Base-by-base conservation (phyloP, 2,888 invertebrate species). In the Leucania comma region DNA sequence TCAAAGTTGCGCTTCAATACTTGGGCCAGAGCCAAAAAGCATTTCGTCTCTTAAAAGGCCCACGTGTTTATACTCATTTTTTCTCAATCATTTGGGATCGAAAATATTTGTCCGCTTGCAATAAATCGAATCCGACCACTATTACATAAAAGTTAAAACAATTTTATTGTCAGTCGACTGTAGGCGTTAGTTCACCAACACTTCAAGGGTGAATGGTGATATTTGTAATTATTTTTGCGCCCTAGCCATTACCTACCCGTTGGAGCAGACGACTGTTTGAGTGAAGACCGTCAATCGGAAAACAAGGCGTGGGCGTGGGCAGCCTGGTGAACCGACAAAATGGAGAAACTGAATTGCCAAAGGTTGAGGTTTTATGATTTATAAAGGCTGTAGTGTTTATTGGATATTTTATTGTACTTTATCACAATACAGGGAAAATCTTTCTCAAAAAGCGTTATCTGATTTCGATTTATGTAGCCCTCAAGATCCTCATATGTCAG, bases 21-120 rank as follows among this genome's bases (percentile, higher is more conserved):
- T 66, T 62, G 73, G 61, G 20, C 1, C 1, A 4, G 14, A 32
- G 59, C 63, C 75, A 75, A 78, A 29, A 78, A 78, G 51, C 38
- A 38, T 6, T 76, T 57, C 26, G 42, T 59, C 26, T 56, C 48
- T 54, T 50, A 57, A 67, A 59, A 75, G 58, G 38, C 46, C 53
- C 54, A 48, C 20, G n/a, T 59, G 54, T 68, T 59, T 59, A 54
- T 54, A 26, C 38, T 42, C 3, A 42, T 68, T 73, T 75, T 66
- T 67, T 54, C 6, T 42, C 22, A 56, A 38, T 72, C 3, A 48
- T n/a, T 60, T 58, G 4, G 8, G 42, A 17, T 8, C 22, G 35
- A 32, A 68, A 54, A 73, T 75, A 75, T 57, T 67, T 58, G 9
- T 58, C 29, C 29, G 32, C 14, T 17, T 38, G 9, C 22, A 46